Conservation (phyloP, 2,113 vertebrate genomes). For the Otocyon megalotis region DNA sequence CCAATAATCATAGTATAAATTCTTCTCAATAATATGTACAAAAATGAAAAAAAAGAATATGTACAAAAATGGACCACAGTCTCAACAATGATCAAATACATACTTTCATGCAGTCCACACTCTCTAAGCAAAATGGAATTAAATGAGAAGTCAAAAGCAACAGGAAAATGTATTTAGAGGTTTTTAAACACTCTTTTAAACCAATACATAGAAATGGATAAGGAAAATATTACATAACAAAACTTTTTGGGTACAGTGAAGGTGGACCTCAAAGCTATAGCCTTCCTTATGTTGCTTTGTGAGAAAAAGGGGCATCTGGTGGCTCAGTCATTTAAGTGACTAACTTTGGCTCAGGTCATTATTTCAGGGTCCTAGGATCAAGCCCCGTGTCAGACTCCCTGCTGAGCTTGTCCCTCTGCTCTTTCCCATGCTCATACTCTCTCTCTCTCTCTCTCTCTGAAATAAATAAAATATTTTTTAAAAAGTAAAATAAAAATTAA, state of each 20-base stretch:
- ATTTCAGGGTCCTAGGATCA: not conserved
- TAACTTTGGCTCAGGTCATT: not conserved
- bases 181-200: not conserved
- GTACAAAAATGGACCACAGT: not conserved
- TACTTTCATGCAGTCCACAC: not conserved
- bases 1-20: not conserved
- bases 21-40: not conserved
- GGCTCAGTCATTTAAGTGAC: not conserved
- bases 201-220: not conserved
- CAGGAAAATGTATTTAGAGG: not conserved
- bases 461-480: not conserved
- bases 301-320: not conserved
- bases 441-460: not conserved
- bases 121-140: not conserved
- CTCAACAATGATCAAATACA: not conserved
- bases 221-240: not conserved
- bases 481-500: not conserved
- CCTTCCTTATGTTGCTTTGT: not conserved
- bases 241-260: not conserved
- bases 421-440: too few species aligned
- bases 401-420: too few species aligned
- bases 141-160: not conserved
- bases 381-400: too few species aligned
- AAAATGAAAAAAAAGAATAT: not conserved
- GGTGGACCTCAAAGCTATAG: not conserved